phyloP scores from a whole-genome alignment of 64 coral and sea anemone species.

The Stichodactyla mertensii region DNA sequence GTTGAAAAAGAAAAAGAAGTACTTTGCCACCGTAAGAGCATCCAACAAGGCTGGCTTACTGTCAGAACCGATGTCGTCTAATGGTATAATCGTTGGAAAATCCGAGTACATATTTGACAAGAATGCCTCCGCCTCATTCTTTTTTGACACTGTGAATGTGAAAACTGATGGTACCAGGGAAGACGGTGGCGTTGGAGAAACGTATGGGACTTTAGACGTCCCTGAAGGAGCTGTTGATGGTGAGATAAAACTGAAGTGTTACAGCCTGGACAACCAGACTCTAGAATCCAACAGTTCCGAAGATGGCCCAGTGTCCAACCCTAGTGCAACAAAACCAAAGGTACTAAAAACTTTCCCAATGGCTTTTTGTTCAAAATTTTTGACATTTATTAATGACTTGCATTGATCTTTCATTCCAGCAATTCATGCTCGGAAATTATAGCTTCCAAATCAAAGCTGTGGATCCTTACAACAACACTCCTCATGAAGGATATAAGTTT shows the following conservation, averaged over 20 bases:
- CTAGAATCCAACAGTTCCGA: slow-evolving; percentile 47
- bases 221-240: slow-evolving; percentile 82
- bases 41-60: slow-evolving; percentile 84
- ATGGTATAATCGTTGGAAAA: slow-evolving; percentile 87
- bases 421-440: slow-evolving; percentile 96
- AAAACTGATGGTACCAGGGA: slow-evolving; percentile 50
- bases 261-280: slow-evolving; percentile 63
- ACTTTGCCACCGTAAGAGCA: slow-evolving; percentile 73
- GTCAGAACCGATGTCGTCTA: slow-evolving; percentile 66
- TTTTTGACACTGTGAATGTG: slow-evolving; percentile 80
- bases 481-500: slow-evolving; percentile 64
- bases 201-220: slow-evolving; percentile 85
- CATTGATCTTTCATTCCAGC: slow-evolving; percentile 28
- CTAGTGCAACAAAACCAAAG: slow-evolving; percentile 59
- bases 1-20: slow-evolving; percentile 55
- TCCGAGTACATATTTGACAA: slow-evolving; percentile 86
- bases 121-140: slow-evolving; percentile 59
- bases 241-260: slow-evolving; percentile 60
- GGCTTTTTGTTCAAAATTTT: too few species aligned
- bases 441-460: slow-evolving; percentile 92
- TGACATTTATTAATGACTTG: too few species aligned
- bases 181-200: slow-evolving; percentile 70
- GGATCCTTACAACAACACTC: slow-evolving; percentile 53
- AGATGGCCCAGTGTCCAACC: slow-evolving; percentile 65
- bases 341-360: neutral